These are phyloP conservation scores for Aleiodes leptofemur DNA, from an alignment of 2,888 invertebrate species.

Conservation along the genomic window DNA sequence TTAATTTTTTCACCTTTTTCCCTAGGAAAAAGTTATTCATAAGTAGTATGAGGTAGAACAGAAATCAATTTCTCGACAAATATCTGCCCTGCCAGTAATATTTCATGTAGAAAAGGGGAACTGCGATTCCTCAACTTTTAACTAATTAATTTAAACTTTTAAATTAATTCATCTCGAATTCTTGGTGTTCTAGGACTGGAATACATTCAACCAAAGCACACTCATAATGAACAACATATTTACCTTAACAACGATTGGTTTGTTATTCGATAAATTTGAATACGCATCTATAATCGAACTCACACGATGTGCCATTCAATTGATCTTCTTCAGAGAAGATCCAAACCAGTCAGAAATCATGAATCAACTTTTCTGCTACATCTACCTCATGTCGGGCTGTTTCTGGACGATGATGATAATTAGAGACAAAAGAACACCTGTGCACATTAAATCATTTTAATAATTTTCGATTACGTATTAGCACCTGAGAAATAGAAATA, in stretches of 20 bases:
- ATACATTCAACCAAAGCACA: constrained; percentile 78
- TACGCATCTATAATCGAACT: constrained; percentile 81
- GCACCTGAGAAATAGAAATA: not conserved
- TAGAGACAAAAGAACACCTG: not conserved
- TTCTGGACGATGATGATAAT: constrained; percentile 61
- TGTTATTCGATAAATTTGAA: constrained; percentile 83
- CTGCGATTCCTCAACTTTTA: not conserved
- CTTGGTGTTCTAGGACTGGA: constrained; percentile 79
- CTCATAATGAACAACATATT: constrained; percentile 82
- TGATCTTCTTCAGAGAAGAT: constrained; percentile 69
- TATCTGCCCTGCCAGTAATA: too few species aligned
- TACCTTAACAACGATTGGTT: constrained; percentile 83
- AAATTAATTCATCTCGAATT: constrained; percentile 31
- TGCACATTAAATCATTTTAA: too few species aligned
- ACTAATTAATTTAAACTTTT: too few species aligned
- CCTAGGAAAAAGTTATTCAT: too few species aligned
- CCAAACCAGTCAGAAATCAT: constrained; percentile 31
- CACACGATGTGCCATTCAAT: constrained; percentile 80
- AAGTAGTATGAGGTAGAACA: too few species aligned
- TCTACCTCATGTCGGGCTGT: constrained; percentile 58
- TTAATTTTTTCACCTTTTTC: too few species aligned
- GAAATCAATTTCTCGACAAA: too few species aligned
- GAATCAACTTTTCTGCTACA: constrained; percentile 54
- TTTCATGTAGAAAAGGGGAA: too few species aligned
- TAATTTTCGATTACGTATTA: too few species aligned